Conservation (phyloP, 1,140 invertebrate species). For the Lepidurus couesii region DNA sequence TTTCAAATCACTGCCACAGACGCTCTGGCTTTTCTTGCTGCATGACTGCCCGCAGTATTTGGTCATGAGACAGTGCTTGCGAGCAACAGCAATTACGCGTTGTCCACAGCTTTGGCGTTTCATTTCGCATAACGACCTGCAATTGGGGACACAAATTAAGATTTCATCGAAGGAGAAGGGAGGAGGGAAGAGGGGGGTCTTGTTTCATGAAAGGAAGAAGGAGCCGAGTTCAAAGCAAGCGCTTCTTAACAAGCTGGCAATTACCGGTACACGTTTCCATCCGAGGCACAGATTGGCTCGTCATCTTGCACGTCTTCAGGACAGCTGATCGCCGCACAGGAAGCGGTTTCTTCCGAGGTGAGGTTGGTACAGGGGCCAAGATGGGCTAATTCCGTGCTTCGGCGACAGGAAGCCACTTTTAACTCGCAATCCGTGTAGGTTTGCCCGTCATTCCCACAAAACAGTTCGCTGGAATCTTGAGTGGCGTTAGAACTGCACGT, state of each 20-base stretch:
- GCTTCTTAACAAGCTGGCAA: constrained; percentile 37
- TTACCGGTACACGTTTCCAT: constrained; percentile 84
- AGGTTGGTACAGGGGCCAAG: constrained; percentile 75
- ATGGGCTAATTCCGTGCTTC: constrained; percentile 76
- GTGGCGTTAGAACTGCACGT: constrained; percentile 62
- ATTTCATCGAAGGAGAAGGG: neutral
- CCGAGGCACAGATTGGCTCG: constrained; percentile 76
- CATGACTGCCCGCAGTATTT: constrained; percentile 71
- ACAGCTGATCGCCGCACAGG: constrained; percentile 53
- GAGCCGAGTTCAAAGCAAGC: constrained; percentile 31
- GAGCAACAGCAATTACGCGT: constrained; percentile 68
- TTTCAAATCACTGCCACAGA: constrained; percentile 86
- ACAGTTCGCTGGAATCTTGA: constrained; percentile 68
- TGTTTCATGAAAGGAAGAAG: neutral
- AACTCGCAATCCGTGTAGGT: constrained; percentile 75
- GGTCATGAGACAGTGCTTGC: constrained; percentile 73
- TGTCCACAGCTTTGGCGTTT: constrained; percentile 74
- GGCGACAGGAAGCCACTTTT: constrained; percentile 74
- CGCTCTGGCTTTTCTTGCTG: constrained; percentile 61
- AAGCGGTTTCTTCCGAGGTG: constrained; percentile 58
- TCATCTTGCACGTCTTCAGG: constrained; percentile 56
- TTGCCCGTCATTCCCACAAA: constrained; percentile 60
- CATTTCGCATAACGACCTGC: constrained; percentile 79
- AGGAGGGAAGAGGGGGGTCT: neutral
- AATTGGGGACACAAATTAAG: constrained; percentile 32